Evolutionary conservation across 2,888 invertebrate species (phyloP).

Genomic region (Drosophila villosipedis): DNA sequence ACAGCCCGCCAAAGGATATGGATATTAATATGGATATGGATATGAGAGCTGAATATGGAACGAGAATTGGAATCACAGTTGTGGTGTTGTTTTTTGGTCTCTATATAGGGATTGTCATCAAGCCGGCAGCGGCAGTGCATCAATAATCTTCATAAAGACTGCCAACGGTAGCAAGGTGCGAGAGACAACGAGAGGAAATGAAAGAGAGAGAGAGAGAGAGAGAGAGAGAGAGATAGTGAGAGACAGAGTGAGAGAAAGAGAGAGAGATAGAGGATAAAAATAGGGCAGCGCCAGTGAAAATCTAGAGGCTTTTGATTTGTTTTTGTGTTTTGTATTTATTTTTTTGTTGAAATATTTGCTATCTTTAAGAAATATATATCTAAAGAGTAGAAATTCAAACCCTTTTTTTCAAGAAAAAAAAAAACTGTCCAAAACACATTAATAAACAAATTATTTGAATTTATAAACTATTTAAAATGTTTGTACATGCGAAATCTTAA

Average conservation of each 20-base stretch:
- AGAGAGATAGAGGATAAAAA: not conserved
- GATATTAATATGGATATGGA: constrained; percentile 35
- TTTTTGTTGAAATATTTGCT: not conserved
- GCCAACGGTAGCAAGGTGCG: constrained; percentile 63
- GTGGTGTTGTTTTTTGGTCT: not conserved
- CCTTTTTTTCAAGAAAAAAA: too few relatives aligned
- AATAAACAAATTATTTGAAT: not conserved
- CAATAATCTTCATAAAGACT: constrained; percentile 80
- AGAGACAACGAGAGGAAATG: not conserved
- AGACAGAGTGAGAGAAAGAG: not conserved
- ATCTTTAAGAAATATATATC: not conserved
- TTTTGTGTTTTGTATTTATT: too few relatives aligned
- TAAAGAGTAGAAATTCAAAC: too few relatives aligned
- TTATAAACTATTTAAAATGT: not conserved
- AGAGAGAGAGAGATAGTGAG: too few relatives aligned
- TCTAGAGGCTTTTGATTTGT: constrained; percentile 7
- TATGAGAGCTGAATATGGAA: constrained; percentile 23
- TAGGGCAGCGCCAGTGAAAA: not conserved
- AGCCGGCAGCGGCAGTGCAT: constrained; percentile 69
- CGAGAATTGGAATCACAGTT: constrained; percentile 11
- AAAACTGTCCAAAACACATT: not conserved
- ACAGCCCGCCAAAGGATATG: constrained; percentile 68
- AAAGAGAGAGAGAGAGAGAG: not conserved
- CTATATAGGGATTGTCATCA: constrained; percentile 75
- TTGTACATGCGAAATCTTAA: not conserved